Percentiles rank a stretch among this genome's conserved stretches.
Conservation (phyloP, 2,797 vertebrate species). For the Brotogeris chrysoptera region DNA sequence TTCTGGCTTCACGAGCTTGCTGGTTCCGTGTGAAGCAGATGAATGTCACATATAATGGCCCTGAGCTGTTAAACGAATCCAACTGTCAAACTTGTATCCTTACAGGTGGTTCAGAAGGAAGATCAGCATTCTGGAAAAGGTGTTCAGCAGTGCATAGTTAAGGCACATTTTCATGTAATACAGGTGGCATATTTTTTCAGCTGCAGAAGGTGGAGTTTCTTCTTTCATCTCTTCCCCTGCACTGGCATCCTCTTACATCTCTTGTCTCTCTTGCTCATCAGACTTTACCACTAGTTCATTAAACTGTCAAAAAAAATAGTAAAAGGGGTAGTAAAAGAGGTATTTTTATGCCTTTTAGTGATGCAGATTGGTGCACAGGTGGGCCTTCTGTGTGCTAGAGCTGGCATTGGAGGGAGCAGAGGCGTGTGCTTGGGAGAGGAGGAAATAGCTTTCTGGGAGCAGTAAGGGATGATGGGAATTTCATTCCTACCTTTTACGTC, state of each 20-base stretch:
- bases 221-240: neutral
- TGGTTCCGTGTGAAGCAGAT: neutral
- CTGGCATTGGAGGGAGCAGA: neutral
- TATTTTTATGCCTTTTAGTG: neutral
- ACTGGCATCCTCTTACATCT: neutral
- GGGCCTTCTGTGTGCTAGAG: neutral
- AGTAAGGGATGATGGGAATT: neutral
- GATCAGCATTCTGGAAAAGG: neutral
- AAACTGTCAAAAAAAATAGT: neutral
- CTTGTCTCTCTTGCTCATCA: neutral
- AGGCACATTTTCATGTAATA: neutral
- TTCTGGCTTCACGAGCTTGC: neutral
- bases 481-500: neutral
- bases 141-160: neutral
- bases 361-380: neutral
- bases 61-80: neutral
- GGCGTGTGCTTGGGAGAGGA: neutral
- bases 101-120: neutral
- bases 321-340: neutral
- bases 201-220: neutral
- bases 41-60: fast-evolving
- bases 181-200: neutral
- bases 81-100: fast-evolving
- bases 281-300: neutral
- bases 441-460: neutral